Evolutionary conservation across 2,113 vertebrate species (phyloP), one percentile per base, ranked within the genome.

Genomic region (Cygnus buccinator): DNA sequence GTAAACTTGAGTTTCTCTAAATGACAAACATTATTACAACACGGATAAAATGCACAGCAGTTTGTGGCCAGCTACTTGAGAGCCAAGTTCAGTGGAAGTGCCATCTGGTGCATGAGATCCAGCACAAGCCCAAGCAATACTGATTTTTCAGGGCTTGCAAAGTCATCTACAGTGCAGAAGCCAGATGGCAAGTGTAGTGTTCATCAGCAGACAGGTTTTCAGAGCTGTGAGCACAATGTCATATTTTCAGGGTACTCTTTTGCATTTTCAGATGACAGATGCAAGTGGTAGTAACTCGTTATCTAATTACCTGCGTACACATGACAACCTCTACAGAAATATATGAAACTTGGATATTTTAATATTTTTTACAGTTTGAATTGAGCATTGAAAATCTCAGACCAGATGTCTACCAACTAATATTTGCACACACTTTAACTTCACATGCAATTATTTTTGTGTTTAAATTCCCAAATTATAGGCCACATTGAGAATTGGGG

Each of bases 31-130:
- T 29, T 66, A 92, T 84, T 78, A 44, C 50, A 31, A 21, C 26
- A 43, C 8, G 0, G 0, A n/a, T 63, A 61, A 89, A 90, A 58
- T 6, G 0, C 52, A 10, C 33, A 63, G 52, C 46, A 74, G 80
- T 71, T 88, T 90, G 26, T 89, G 74, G 39, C 71, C 37, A 70
- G 16, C 43, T 80, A 16, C 37, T 58, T 26, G 17, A 61, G 55
- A 80, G 67, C 84, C 75, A 93, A 86, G 78, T 68, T 73, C 75
- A 80, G 12, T 31, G 31, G 7, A 92, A 74, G 43, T 67, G 55
- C 90, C 90, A 87, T 93, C 80, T 94, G 93, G 39, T 63, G 48
- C 67, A 80, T 71, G 88, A 50, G 59, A 74, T 90, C 73, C 59
- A 71, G 41, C 63, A 74, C 5, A 35, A 90, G 33, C 39, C 48